phyloP scores from a whole-genome alignment of 2,113 vertebrate genomes.

The Pheucticus melanocephalus region DNA sequence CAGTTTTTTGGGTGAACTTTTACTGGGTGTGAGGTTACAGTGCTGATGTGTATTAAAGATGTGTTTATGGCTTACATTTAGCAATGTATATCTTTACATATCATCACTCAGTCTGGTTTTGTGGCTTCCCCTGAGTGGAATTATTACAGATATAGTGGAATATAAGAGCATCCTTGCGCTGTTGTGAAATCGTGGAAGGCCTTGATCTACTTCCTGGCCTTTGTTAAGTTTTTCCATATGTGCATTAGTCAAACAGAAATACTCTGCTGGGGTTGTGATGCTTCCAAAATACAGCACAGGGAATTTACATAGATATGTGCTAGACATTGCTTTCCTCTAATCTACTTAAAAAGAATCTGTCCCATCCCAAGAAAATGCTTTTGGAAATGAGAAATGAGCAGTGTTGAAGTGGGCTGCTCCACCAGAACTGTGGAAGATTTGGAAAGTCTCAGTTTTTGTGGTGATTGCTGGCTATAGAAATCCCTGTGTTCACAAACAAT shows the following conservation, averaged over 20 bases:
- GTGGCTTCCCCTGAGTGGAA: not conserved
- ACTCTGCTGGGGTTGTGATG: not conserved
- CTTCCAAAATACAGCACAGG: not conserved
- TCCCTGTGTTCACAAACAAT: accelerated
- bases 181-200: not conserved
- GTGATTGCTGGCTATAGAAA: not conserved
- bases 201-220: not conserved
- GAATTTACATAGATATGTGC: not conserved
- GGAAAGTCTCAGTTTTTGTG: not conserved
- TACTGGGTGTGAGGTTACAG: not conserved
- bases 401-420: not conserved
- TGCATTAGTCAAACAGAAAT: not conserved
- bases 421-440: not conserved
- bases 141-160: not conserved
- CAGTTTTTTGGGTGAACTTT: not conserved
- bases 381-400: not conserved
- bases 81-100: not conserved
- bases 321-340: not conserved
- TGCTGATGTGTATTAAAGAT: not conserved
- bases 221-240: not conserved
- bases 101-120: not conserved
- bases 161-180: not conserved
- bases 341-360: not conserved
- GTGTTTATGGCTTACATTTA: not conserved
- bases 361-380: not conserved